Evolutionary conservation across 2,113 vertebrate species (phyloP).

Genomic region (Eolophus roseicapilla): DNA sequence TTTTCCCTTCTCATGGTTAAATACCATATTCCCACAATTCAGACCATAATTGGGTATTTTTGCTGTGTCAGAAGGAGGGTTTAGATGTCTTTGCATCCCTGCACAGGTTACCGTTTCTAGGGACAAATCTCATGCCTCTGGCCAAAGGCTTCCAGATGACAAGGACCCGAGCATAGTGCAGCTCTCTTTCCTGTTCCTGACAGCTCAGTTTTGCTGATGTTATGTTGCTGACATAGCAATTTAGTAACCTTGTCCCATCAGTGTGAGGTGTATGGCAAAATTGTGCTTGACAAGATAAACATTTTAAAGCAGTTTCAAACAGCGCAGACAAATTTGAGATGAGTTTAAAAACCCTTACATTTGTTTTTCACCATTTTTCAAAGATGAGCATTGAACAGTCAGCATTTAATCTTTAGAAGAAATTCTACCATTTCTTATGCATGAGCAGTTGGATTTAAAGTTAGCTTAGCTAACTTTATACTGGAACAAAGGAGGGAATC

Average conservation of each 20-base stretch:
- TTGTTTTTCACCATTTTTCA: not conserved
- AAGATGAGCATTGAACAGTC: not conserved
- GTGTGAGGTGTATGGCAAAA: not conserved
- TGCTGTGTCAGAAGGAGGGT: not conserved
- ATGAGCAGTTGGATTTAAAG: not conserved
- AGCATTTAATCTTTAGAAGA: not conserved
- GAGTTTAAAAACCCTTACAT: not conserved
- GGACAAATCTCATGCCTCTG: not conserved
- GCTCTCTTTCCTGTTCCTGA: not conserved
- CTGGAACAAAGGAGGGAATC: not conserved
- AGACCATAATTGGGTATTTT: not conserved
- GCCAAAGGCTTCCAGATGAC: not conserved
- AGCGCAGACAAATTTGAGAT: not conserved
- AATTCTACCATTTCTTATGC: not conserved
- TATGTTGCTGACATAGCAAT: not conserved
- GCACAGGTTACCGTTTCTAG: not conserved
- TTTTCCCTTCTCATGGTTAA: not conserved
- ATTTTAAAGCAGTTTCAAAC: not conserved
- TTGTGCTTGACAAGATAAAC: not conserved
- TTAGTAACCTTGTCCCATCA: not conserved
- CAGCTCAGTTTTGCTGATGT: not conserved
- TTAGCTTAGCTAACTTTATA: not conserved
- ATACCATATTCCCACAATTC: not conserved
- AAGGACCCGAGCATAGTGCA: not conserved
- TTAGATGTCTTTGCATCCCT: not conserved